Evolutionary conservation across 2,113 vertebrate genomes (phyloP), one percentile per base, ranked within the genome.

Genomic region (Nymphicus hollandicus): DNA sequence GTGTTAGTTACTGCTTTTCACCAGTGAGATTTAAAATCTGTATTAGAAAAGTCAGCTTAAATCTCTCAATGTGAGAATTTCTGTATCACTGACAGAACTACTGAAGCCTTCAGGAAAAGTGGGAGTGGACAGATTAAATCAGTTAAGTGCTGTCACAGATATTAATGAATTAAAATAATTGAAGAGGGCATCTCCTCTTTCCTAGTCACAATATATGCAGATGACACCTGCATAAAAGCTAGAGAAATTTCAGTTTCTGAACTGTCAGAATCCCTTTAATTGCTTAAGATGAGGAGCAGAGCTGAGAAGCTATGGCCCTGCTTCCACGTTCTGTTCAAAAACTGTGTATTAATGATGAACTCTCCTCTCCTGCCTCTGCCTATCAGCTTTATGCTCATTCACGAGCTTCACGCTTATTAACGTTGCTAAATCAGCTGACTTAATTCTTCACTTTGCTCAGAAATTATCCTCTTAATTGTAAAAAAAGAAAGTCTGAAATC

Each of bases 381-480:
- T 93, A 94, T 94, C 92, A 98, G 92, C 65, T 89, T 96, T 91
- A 94, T 25, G 61, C 87, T 95, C 93, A 81, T 95, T 97, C 96
- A 94, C 9, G 13, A 89, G 87, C 89, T 95, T 81, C 78, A 78
- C 7, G 50, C 82, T 58, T 95, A 79, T 86, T 95, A 94, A 92
- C 41, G 93, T 7, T 89, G 92, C 17, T 89, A 90, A 92, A 93
- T 96, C 96, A 96, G 91, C 70, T 94, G 96, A 94, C 85, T 96
- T 94, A 91, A 95, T 96, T 96, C 94, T 97, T 96, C 89, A 70
- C 65, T 92, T 96, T 91, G 92, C 92, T 93, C 96, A 93, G 92
- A 97, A 98, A 95, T 96, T 94, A 97, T 91, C 87, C n/a, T 91
- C 86, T 87, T 97, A 85, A 90, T 55, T 95, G 91, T 92, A 85